A percentile compares a stretch with the other conserved stretches of the same genome.
These are phyloP conservation scores for Helostoma temminkii DNA, from an alignment of 2,797 vertebrate species.

Conservation along the genomic window DNA sequence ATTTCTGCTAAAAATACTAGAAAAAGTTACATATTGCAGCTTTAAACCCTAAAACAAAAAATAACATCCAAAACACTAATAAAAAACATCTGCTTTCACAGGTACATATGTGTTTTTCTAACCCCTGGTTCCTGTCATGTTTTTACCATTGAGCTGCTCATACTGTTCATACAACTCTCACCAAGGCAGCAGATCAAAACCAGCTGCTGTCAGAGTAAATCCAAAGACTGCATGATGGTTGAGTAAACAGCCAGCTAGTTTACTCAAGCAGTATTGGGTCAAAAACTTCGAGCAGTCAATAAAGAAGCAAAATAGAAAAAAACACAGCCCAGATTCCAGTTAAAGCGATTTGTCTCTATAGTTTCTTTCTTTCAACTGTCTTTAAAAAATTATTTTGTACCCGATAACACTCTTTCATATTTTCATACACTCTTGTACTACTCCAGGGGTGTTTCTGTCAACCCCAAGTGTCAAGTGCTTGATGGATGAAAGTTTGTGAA, in stretches of 20 bases:
- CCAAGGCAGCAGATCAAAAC: slow-evolving; percentile 24
- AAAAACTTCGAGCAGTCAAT: slow-evolving; percentile 6
- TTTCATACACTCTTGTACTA: not conserved
- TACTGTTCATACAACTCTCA: slow-evolving; percentile 19
- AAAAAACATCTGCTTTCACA: slow-evolving; percentile 1
- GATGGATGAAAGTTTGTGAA: slow-evolving; percentile 1
- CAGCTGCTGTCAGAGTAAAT: slow-evolving; percentile 33
- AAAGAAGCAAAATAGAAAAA: slow-evolving; percentile 20
- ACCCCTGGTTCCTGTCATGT: not conserved
- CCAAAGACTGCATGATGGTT: slow-evolving; percentile 22
- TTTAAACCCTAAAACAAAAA: not conserved
- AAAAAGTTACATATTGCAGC: too few species aligned
- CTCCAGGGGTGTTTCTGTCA: slow-evolving; percentile 7
- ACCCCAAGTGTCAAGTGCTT: not conserved
- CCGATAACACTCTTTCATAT: not conserved
- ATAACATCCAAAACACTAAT: slow-evolving; percentile 1
- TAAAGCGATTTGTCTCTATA: not conserved
- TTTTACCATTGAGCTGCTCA: slow-evolving; percentile 23
- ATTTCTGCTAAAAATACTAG: too few species aligned
- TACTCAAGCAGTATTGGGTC: slow-evolving; percentile 41
- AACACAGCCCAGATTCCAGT: not conserved
- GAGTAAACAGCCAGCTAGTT: slow-evolving; percentile 36
- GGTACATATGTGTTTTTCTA: slow-evolving; percentile 30
- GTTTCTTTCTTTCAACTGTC: slow-evolving; percentile 6
- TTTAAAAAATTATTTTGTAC: slow-evolving; percentile 2